Base-by-base conservation (phyloP, 2,888 invertebrate species). In the Blastobasis adustella region DNA sequence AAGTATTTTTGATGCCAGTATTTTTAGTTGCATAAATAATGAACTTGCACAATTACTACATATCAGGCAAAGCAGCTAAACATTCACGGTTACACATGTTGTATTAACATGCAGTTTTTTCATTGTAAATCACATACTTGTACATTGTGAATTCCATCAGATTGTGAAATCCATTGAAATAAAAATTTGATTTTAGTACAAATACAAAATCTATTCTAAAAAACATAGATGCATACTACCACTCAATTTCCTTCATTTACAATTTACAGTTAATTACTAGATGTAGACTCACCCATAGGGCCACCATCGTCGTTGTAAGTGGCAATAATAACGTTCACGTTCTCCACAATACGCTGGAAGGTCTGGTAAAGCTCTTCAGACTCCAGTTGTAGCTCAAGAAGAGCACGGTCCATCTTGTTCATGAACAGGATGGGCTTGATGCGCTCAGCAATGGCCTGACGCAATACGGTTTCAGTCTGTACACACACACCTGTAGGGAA, bases 361-460 rank as follows among this genome's bases (percentile, higher is more conserved):
- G 97, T 98, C 89, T 99, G 99, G 90, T 97, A 99, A 52, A 99
- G 91, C 79, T 98, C 98, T 87, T 99, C 99, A 60, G 95, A 93
- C 57, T 97, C 98, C 69, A 99, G 89, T 80, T 99, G 99, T 76
- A 99, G 90, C 87, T 99, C 99, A 43, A 99, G 91, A 55, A 99
- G 91, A 65, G 99, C 99, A 67, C 99, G 95, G 91, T 99, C 99
- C 99, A 99, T 99, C 90, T 99, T 99, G 95, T 99, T 99, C 99
- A 99, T 99, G 94, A 99, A 99, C 71, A 99, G 91, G 66, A 99
- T 97, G 53, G 99, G 99, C 94, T 98, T 99, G 75, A 99, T 99
- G 77, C 99, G 95, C 90, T 99, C 99, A 58, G 98, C 98, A 76
- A 99, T 99, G 58, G 99, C 99, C 87, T 99, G 99, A 90, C 99